Evolutionary conservation across 2,113 vertebrate genomes (phyloP), one percentile per base, ranked within the genome.

Genomic region (Ctenodactylus gundi): DNA sequence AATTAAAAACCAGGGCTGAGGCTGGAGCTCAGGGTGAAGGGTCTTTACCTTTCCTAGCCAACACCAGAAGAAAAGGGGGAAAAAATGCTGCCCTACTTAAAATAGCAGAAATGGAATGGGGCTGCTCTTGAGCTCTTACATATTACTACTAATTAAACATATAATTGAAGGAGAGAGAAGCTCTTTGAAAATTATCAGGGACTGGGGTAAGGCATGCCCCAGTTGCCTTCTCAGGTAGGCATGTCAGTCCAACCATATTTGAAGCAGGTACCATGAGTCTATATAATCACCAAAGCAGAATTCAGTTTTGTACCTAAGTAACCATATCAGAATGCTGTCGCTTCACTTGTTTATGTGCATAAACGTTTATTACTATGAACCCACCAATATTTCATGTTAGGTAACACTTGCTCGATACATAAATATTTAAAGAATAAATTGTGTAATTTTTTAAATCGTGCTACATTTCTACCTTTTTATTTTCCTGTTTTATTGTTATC

Each of bases 381-480:
- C 83, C 23, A 83, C 25, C 2, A 55, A 23, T 60, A 4, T 36
- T 73, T 62, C 57, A 39, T 78, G 39, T 55, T 6, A 4, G 10
- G 51, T 14, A 80, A 27, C 36, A 80, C 36, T 51, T 88, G 68
- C 20, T 51, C 6, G 15, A 21, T 60, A 72, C 3, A 7, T n/a
- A 25, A 46, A 49, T 82, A 87, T 23, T 80, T 6, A 83, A 92
- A 82, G 65, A 94, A 88, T 23, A 25, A 88, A 85, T 3, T 3
- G 1, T 36, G 6, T 82, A n/a, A 62, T 87, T 85, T 92, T 46
- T 73, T 82, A 92, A 10, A 68, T 39, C 46, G 5, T 34, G 34
- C 23, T 68, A 29, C 82, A 36, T 75, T 88, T 85, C 85, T 51
- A 91, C 17, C 44, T 76, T 91, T 91, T 58, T 60, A n/a, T 80